Evolutionary conservation across 2,113 vertebrate species (phyloP).

Genomic region (Channa argus): DNA sequence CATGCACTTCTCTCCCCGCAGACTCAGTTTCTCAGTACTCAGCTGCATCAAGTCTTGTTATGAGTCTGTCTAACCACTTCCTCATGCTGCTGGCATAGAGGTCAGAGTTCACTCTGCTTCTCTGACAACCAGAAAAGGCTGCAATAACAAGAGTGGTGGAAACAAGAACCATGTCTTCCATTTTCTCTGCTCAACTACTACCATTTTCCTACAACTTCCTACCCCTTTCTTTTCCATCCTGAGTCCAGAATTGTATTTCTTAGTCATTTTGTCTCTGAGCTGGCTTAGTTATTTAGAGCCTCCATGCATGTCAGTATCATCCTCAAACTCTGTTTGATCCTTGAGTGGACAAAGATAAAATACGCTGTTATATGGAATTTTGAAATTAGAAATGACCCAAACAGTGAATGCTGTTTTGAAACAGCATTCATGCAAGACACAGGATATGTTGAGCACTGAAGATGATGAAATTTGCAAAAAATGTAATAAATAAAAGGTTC

Average conservation of each 20-base stretch:
- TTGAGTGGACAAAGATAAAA: constrained; percentile 17
- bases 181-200: constrained; percentile 41
- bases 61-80: constrained; percentile 77
- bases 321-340: not conserved
- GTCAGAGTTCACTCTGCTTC: constrained; percentile 72
- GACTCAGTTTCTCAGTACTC: constrained; percentile 48
- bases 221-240: constrained; percentile 18
- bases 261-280: constrained; percentile 6
- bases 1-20: constrained; percentile 26
- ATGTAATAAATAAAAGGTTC: constrained; percentile 1
- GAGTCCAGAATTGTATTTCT: constrained; percentile 31
- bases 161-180: constrained; percentile 51
- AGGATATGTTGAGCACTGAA: constrained; percentile 21
- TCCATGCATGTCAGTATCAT: not conserved
- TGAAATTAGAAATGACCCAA: constrained; percentile 33
- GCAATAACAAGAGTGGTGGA: constrained; percentile 67
- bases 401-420: constrained; percentile 17
- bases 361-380: not conserved
- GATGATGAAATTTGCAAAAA: constrained; percentile 44
- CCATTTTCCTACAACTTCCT: not conserved
- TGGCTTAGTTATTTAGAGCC: constrained; percentile 17
- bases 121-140: constrained; percentile 67
- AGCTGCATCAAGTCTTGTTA: constrained; percentile 55
- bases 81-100: constrained; percentile 73
- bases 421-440: constrained; percentile 17